Percentiles rank a stretch among this genome's conserved stretches.
phyloP scores from a whole-genome alignment of 2,888 invertebrate species.

The Cheilosia impressa region DNA sequence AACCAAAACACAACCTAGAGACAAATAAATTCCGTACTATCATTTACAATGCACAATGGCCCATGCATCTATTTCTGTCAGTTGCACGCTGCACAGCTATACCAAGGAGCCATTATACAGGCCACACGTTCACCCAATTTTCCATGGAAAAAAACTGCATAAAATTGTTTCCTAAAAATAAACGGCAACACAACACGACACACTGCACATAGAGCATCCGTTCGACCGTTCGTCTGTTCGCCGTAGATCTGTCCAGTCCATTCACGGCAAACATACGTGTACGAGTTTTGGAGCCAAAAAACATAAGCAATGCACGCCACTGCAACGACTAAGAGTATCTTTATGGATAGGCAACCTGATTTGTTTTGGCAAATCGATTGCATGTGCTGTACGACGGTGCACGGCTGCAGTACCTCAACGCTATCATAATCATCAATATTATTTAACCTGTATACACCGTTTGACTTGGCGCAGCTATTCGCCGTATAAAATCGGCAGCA shows the following conservation, averaged over 20 bases:
- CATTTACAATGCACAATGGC: conserved; percentile 52
- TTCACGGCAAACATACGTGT: conserved; percentile 3
- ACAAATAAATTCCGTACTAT: conserved; percentile 41
- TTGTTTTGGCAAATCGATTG: conserved; percentile 44
- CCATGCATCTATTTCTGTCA: conserved; percentile 47
- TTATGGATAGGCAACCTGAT: conserved; percentile 50
- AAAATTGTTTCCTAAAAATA: conserved; percentile 68
- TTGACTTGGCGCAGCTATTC: conserved; percentile 59
- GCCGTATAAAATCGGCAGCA: conserved; percentile 46
- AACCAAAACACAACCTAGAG: conserved; percentile 24
- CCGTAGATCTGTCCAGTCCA: conserved; percentile 37
- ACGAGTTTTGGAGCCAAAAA: conserved; percentile 14
- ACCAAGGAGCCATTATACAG: conserved; percentile 43
- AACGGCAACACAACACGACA: conserved; percentile 5
- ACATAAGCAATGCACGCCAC: conserved; percentile 50
- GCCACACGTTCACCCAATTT: conserved; percentile 69
- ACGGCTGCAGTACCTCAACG: conserved; percentile 41
- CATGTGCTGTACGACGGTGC: conserved; percentile 18
- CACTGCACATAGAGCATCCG: conserved; percentile 32
- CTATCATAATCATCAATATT: conserved; percentile 71
- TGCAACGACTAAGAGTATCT: conserved; percentile 14
- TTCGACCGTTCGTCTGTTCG: conserved; percentile 16
- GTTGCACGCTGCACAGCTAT: conserved; percentile 36
- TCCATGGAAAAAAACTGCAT: conserved; percentile 50
- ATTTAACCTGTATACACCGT: conserved; percentile 69